Evolutionary conservation across 2,113 vertebrate genomes (phyloP).

Genomic region (Ramphastos sulfuratus): DNA sequence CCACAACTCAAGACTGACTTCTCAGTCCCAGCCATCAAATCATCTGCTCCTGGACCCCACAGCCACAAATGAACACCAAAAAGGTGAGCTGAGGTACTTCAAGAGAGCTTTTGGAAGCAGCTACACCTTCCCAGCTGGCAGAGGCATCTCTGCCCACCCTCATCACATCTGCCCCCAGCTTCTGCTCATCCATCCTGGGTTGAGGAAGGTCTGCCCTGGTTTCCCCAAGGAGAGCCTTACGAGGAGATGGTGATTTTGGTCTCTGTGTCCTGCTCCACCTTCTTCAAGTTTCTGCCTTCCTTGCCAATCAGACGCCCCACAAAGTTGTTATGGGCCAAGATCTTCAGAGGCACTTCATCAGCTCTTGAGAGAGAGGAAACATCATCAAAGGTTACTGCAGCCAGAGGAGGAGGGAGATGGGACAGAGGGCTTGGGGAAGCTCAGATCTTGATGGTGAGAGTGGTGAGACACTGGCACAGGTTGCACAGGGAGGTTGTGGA

Average conservation of each 20-base stretch:
- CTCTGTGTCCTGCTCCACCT: slow-evolving; percentile 95
- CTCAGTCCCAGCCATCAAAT: background rate
- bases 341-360: slow-evolving; percentile 94
- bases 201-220: background rate
- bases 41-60: background rate
- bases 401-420: background rate
- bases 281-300: slow-evolving; percentile 94
- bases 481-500: too few relatives aligned
- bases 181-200: background rate
- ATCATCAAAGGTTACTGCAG: background rate
- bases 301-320: slow-evolving; percentile 95
- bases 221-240: slow-evolving; percentile 71
- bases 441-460: background rate
- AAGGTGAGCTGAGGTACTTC: background rate
- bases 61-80: background rate
- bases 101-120: background rate
- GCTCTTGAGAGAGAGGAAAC: slow-evolving; percentile 72
- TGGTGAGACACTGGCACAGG: too few relatives aligned
- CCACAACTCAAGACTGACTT: background rate
- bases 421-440: rapidly evolving
- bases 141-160: background rate
- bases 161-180: background rate
- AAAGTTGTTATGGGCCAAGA: slow-evolving; percentile 96
- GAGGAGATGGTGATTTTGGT: slow-evolving; percentile 97
- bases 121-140: background rate